Base-by-base conservation (phyloP, 2,113 vertebrate genomes). In the Sylvilagus bachmani region DNA sequence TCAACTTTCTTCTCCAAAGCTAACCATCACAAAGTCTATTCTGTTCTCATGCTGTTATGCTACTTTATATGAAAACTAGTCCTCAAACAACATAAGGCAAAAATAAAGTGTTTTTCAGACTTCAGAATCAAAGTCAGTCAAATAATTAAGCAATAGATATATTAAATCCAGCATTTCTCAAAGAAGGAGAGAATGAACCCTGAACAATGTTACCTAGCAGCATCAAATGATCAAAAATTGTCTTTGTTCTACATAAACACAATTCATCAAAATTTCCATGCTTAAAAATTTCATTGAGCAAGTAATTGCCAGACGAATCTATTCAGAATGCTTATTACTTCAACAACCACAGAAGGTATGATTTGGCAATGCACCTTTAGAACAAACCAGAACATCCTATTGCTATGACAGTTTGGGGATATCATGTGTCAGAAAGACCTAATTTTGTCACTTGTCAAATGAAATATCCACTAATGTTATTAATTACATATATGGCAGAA, bases 1-100 rank as follows among this genome's bases (percentile, higher is more conserved):
- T 92, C 38, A 74, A n/a, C 7, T 51, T 81, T 16, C 36, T 86
- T 95, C 71, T 83, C 33, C n/a, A 91, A 55, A 67, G 22, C 5
- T 31, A 44, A 66, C 5, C 25, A 21, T 22, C 33, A 24, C 29
- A 70, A 70, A 66, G 9, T 74, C 89, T 74, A 13, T n/a, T 73
- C 49, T 91, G 17, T 16, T 24, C 7, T 25, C 51, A 90, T 14
- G 51, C 67, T 16, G 38, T 78, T 83, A 36, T 14, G 7, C 10
- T 80, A 31, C 36, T 90, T 88, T 69, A 69, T 25, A 69, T 73
- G 66, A 93, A 80, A 94, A 27, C 3, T 69, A 74, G 84, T 92
- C 8, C n/a, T 44, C 22, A 86, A 77, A 74, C 8, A 53, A 64
- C 69, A 62, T 64, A 38, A 64, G 36, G 29, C 55, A 25, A 82